Percentiles rank a stretch among this genome's conserved stretches.
phyloP scores from a whole-genome alignment of 2,113 vertebrate species.

The Cinclus cinclus region DNA sequence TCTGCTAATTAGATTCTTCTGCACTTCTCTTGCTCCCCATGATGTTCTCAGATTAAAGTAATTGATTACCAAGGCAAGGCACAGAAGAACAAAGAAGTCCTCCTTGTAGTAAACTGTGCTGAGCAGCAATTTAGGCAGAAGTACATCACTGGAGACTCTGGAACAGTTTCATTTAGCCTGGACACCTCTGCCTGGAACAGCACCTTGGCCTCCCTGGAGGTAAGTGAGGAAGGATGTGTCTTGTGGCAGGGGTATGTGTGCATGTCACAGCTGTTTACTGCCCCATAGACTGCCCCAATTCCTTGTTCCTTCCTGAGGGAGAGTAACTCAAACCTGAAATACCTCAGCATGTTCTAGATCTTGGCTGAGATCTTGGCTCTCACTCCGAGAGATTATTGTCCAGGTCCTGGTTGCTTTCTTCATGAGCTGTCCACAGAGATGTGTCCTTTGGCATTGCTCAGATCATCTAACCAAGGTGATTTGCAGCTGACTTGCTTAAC shows the following conservation, averaged over 20 bases:
- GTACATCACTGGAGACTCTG: slow-evolving; percentile 14
- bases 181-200: slow-evolving; percentile 34
- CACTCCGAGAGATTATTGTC: background rate
- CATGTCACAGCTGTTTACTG: background rate
- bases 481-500: background rate
- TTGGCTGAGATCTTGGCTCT: background rate
- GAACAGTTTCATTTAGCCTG: slow-evolving; percentile 47
- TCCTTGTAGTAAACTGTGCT: background rate
- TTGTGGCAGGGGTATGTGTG: background rate
- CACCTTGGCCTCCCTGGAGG: slow-evolving; percentile 2
- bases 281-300: background rate
- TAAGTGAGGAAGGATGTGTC: background rate
- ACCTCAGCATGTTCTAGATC: background rate
- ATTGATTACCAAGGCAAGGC: slow-evolving; percentile 17
- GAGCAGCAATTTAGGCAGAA: background rate
- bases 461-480: background rate
- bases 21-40: background rate
- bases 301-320: background rate
- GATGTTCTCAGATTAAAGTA: slow-evolving; percentile 37
- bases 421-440: background rate
- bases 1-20: background rate
- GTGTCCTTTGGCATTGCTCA: background rate
- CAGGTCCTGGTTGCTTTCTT: background rate
- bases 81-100: background rate
- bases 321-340: background rate